Evolutionary conservation across 2,113 vertebrate genomes (phyloP), one percentile per base, ranked within the genome.

Genomic region (Pyxicephalus adspersus): DNA sequence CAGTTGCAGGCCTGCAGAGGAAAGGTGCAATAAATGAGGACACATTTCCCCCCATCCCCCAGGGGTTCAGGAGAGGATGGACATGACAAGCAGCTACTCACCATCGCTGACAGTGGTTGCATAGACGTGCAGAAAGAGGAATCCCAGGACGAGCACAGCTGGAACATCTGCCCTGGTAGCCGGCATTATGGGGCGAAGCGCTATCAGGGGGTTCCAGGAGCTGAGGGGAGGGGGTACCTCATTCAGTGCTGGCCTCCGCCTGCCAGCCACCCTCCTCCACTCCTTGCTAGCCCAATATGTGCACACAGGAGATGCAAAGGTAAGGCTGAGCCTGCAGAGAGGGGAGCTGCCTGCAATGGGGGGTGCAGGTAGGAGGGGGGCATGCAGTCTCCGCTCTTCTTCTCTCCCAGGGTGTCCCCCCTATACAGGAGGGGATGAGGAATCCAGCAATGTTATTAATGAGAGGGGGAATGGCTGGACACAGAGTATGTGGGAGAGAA

Each of bases 381-480:
- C 57, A 72, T 72, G 78, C 79, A 74, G 50, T 16, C 60, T 31
- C 28, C 45, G 79, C 68, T 45, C 26, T 22, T 31, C 78, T 54
- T 23, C 64, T 64, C 28, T 58, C 71, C 28, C 79, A 57, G 79
- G 79, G 68, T 74, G 60, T 81, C 79, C 79, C 79, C 77, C 70
- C 61, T 65, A 45, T 64, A 64, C 45, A 38, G 73, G 79, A 81
- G 78, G 78, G 78, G 58, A 38, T 71, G 77, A 80, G 66, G 78
- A 72, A 72, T 63, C 78, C 78, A 72, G 67, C 79, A 81, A 70
- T 73, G 70, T 81, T 81, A 65, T 81, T 81, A 81, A 81, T 81
- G 79, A 81, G 70, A 72, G 28, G 68, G 67, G 79, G 79, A 81
- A 81, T 72, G 79, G 70, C 60, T 81, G 79, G 66, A 61, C 26